Evolutionary conservation across 2,888 invertebrate genomes (phyloP), one percentile per base, ranked within the genome.

Genomic region (Strigamia maritima): DNA sequence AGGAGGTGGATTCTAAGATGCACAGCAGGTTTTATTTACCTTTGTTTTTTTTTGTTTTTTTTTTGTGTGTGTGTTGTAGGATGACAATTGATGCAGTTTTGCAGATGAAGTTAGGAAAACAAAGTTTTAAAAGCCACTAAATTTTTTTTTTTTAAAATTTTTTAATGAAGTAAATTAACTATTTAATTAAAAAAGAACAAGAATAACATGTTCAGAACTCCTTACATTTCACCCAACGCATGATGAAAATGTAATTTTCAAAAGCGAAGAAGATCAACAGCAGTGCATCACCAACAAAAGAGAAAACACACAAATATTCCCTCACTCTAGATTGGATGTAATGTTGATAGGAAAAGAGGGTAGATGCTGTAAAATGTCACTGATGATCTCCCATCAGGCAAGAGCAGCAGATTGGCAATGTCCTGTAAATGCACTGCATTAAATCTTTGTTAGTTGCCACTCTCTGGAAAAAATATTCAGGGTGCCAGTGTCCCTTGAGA

Each of bases 391-490:
- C 70, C 26, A 28, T 28, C 26, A 70, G 70, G 28, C 26, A 70
- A 70, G 12, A 70, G 70, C 28, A 70, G 70, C 70, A 70, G 70
- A 70, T 70, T 70, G 70, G 26, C 70, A 70, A 70, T 70, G 70
- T 70, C 70, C 70, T 70, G 70, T 70, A 70, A 70, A 70, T 70
- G 70, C 70, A 70, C 8, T 22, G 75, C 75, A 75, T 75, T 75
- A 75, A 75, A 75, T 75, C 75, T 75, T 75, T 75, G 75, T 75
- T 75, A 75, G 38, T 54, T 54, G 40, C 75, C 40, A 75, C 75
- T 70, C 70, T 28, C 28, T 28, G 26, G 26, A 70, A 70, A 70
- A 70, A 24, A 70, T 70, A 70, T 70, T 70, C 70, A 28, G 70
- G 70, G 70, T 26, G 70, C 70, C 28, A 35, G 38, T 75, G 35